These are phyloP conservation scores for Melanotaenia maccullochi DNA, from an alignment of 2,797 vertebrate species.

Conservation along the genomic window DNA sequence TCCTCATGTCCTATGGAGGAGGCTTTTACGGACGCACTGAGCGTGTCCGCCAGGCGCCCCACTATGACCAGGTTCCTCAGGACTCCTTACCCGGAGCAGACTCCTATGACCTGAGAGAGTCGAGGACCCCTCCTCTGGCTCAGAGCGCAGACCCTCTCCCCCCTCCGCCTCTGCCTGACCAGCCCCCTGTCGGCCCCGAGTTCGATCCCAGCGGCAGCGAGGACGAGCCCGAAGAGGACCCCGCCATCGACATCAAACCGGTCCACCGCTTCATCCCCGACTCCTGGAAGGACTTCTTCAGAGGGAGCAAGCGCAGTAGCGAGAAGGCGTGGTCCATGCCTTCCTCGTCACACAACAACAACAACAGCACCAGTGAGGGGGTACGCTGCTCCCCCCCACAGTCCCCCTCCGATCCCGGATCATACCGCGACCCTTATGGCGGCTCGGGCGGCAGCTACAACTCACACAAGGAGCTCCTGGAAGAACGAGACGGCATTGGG, in stretches of 20 bases:
- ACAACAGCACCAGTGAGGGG: constrained; percentile 79
- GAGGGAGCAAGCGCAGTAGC: constrained; percentile 70
- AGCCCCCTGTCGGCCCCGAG: constrained; percentile 86
- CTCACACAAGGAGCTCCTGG: constrained; percentile 84
- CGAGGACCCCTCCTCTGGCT: constrained; percentile 70
- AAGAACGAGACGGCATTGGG: constrained; percentile 64
- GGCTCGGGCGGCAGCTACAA: constrained; percentile 84
- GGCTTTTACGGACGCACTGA: constrained; percentile 73
- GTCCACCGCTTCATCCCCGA: constrained; percentile 92
- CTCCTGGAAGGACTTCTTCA: constrained; percentile 92
- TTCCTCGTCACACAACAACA: constrained; percentile 66
- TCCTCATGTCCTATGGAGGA: constrained; percentile 83
- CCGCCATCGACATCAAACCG: constrained; percentile 88
- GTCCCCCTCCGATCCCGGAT: constrained; percentile 82
- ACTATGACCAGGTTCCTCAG: constrained; percentile 81
- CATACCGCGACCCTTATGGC: constrained; percentile 82
- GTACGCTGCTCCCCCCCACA: constrained; percentile 89
- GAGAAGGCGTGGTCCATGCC: constrained; percentile 65
- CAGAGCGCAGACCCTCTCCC: constrained; percentile 86
- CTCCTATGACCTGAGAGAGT: constrained; percentile 62
- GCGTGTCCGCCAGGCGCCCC: constrained; percentile 65
- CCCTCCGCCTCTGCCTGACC: constrained; percentile 89
- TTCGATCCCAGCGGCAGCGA: constrained; percentile 81
- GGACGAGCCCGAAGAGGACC: constrained; percentile 52
- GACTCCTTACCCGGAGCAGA: constrained; percentile 58